Base-by-base conservation (phyloP, 2,888 invertebrate species). In the Cabera pusaria region DNA sequence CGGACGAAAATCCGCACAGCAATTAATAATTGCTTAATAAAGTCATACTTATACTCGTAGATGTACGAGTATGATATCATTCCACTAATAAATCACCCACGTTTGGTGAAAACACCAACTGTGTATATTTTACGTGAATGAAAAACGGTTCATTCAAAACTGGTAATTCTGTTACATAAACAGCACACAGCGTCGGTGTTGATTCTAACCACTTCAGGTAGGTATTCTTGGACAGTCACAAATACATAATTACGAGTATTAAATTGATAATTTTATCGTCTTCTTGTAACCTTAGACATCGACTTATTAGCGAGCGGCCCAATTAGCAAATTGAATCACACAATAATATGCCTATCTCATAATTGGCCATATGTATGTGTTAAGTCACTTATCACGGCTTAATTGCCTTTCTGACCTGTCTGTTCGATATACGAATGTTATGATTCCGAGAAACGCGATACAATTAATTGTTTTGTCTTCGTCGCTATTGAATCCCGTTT, bases 321-420 rank as follows among this genome's bases (percentile, higher is more conserved):
- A 69, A 75, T 76, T 76, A 76, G 68, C 64, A 65, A 67, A 71
- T 69, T 69, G 64, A 72, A 72, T 72, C 67, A 66, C 58, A 56
- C 56, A 56, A 56, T 52, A 54, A 45, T 55, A 29, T 44, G 56
- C 51, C 55, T 56, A 40, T 36, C 34, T 24, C 47, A 47, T 59
- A 55, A 59, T 59, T 57, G 55, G 56, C n/a, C 50, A 34, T 40
- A 41, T 36, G 24, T 39, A 56, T 59, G 59, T 64, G 56, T 58
- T 59, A 52, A 52, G 47, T 59, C 44, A 54, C 69, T 80, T 81
- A 81, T 82, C 80, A 44, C 47, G 42, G 49, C 56, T 61, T 67
- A 64, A 72, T 68, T 79, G 72, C 68, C 70, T 66, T 62, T 35
- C 29, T 84, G 83, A 83, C 81, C 79, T 70, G 72, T 60, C 70